Base-by-base conservation (phyloP, 2,113 vertebrate genomes). In the Oplegnathus fasciatus region DNA sequence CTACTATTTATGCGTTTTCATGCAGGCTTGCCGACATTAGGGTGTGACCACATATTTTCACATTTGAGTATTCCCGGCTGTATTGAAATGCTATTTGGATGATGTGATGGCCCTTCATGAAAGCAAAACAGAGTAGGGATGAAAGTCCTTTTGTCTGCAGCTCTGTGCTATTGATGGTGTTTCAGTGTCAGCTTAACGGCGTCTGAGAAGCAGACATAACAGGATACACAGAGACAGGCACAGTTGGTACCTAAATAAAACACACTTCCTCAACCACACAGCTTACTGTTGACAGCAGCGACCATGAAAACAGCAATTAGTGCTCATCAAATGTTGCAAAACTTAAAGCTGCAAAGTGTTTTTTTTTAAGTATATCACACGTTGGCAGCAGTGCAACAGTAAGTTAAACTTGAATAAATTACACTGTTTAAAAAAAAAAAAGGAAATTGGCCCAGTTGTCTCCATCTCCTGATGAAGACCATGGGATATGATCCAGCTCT, bases 21-120 rank as follows among this genome's bases (percentile, higher is more conserved):
- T 44, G 22, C 46, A 50, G 66, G 28, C 76, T 24, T 48, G 26
- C 4, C 10, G 0, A 46, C 75, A 26, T 64, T 6, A 1, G 84
- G 91, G 87, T 26, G 91, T 88, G 67, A 54, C 81, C 54, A 34
- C 83, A 89, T 90, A 65, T 80, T 85, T 91, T 84, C 70, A 37
- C 30, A 62, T 72, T 52, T 34, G 46, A 83, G 64, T 85, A 78
- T 79, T 85, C 72, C 58, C 62, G 1, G 0, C 28, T 75, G 81
- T 0, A 40, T 76, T 75, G 28, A 74, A 32, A 82, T 75, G 67
- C 37, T 80, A 4, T 81, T 55, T 40, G 48, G 55, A 77, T 89
- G 85, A 90, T 66, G 75, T 62, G 61, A 76, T 62, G 60, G 60
- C 18, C 24, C 6, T 48, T 67, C 22, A 3, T 20, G 10, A 7